Base-by-base conservation (phyloP, 2,888 invertebrate species). In the Brenthis ino region DNA sequence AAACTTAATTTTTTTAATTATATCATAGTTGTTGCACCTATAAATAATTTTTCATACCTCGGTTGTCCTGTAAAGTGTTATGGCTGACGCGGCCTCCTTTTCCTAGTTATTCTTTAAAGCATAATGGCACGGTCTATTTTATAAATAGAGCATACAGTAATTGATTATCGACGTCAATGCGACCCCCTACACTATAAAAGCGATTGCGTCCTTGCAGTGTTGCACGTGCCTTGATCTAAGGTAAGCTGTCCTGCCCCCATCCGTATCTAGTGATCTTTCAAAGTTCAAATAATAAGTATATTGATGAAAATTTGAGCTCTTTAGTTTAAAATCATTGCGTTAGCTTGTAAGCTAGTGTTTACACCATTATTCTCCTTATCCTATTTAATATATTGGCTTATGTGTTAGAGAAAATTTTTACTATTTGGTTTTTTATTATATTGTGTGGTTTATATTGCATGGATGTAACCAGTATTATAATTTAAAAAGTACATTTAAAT, bases 91-190 rank as follows among this genome's bases (percentile, higher is more conserved):
- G 11, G 50, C 13, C 12, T 50, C 11, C 50, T 28, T 50, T 60
- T 50, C 11, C 60, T 60, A 60, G 28, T 50, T 60, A 60, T 16
- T 60, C 60, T 16, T n/a, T 24, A 28, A 33, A 60, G 50, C 60
- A 60, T 28, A 60, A 60, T 60, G 28, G 50, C 50, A 60, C 2
- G 60, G 24, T 33, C 50, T 50, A 60, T 60, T 16, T 58, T 33
- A 28, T 60, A 60, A 60, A 16, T 60, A 33, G 60, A 60, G 60
- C 60, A 50, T 50, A 12, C 48, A 3, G 6, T 33, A 60, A 60
- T 60, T 50, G 50, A 50, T 60, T 50, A 50, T 50, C 33, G 60
- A 60, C 50, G n/a, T 60, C 50, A 50, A 33, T 50, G 50, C 14
- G 14, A 47, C 48, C 28, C 58, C 28, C 11, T 5, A 14, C 13